These are phyloP conservation scores for Saccopteryx bilineata DNA, from an alignment of 2,113 vertebrate species.

Conservation along the genomic window DNA sequence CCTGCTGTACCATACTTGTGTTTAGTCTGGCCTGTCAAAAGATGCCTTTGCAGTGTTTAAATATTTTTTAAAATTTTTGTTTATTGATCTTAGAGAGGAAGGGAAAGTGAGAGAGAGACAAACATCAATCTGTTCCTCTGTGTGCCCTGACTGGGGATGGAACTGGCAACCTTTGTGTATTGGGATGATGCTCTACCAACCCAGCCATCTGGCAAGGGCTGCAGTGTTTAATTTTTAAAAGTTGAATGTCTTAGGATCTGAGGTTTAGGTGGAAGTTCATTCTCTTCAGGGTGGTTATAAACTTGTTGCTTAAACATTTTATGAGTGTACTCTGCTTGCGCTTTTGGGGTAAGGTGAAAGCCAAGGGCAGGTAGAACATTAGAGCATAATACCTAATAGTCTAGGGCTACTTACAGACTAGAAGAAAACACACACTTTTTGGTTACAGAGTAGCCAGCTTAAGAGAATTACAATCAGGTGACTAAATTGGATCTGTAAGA, in stretches of 20 bases:
- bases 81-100: too few species aligned
- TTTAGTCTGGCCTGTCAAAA: neutral
- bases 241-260: neutral
- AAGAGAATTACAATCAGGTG: neutral
- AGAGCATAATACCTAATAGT: neutral
- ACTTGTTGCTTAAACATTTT: neutral
- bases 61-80: neutral
- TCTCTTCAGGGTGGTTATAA: neutral
- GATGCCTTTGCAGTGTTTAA: neutral
- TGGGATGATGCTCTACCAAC: too few species aligned
- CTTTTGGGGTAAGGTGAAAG: neutral
- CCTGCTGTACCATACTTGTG: rapidly evolving
- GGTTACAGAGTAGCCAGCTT: neutral
- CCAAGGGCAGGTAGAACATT: neutral
- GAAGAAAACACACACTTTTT: neutral
- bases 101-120: too few species aligned
- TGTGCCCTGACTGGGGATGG: too few species aligned
- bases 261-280: neutral
- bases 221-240: neutral
- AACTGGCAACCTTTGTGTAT: too few species aligned
- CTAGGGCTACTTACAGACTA: neutral
- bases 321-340: neutral
- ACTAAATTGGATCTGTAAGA: too few species aligned
- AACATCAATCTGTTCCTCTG: too few species aligned
- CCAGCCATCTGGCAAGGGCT: too few species aligned